Base-by-base conservation (phyloP, 2,888 invertebrate species). In the Chrysolina oricalcia region DNA sequence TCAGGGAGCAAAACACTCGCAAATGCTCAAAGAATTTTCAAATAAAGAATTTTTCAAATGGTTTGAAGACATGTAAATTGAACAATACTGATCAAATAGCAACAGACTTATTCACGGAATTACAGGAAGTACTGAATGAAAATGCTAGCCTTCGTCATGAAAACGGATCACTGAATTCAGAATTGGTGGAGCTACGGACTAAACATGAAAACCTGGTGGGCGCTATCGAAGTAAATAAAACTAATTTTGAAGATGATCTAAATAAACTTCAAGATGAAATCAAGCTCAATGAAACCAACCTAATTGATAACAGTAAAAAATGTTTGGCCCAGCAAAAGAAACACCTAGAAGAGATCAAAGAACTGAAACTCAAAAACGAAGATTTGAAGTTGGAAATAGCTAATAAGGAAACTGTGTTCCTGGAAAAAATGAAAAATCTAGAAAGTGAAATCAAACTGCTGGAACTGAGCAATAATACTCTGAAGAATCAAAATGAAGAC, bases 301-400 rank as follows among this genome's bases (percentile, higher is more conserved):
- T 80, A 27, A 50, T 80, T 17, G 76, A 78, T 5, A 78, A 75
- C n/a, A 79, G 69, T 17, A 80, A 75, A 43, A 78, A 74, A 27
- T 79, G 77, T 48, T 53, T 80, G n/a, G 69, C 56, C 5, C 74
- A 79, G 23, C 81, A 80, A 67, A 79, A 80, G 63, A 75, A 69
- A 64, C 72, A 74, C 70, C 40, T 75, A 3, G 70, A 78, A 35
- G 76, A 78, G 74, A 73, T 78, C 3, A 73, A 75, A 48, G 69
- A 73, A 48, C 48, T 80, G 17, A 77, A 74, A 73, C 50, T 63
- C 9, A 75, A 76, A 67, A 78, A 75, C 17, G 78, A 79, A 48
- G 48, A 69, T n/a, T 43, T 77, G 27, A 70, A 74, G 17, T 43
- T 59, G 35, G 53, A 70, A 5, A 73, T 65, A 0, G 27, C 19